Evolutionary conservation across 2,888 invertebrate genomes (phyloP), one percentile per base, ranked within the genome.

Genomic region (Chouioia cunea): DNA sequence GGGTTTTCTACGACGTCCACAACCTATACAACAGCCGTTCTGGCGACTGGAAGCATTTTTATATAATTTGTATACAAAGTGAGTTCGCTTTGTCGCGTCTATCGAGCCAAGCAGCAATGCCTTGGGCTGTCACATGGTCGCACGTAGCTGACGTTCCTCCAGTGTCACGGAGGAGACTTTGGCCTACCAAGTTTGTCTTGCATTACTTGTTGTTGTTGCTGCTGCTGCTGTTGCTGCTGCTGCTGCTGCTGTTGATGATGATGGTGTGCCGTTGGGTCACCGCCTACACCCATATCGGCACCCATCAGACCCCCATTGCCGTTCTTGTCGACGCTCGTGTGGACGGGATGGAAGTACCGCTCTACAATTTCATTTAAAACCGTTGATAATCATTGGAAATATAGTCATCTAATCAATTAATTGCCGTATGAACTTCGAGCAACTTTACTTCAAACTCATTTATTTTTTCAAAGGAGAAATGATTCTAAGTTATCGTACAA

Each of bases 341-440:
- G 89, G 75, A 89, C 89, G 73, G 88, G 87, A 81, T 87, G 88
- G 82, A 89, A 89, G 82, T 89, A 89, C 78, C 89, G 87, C 81
- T 88, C 88, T 74, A 70, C 18, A 72, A 74, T 62, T 15, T 20
- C 12, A n/a, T 6, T 60, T 22, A 15, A 58, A 27, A 14, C 20
- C 12, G 8, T 44, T 16, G 6, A 54, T 54, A 54, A 48, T 10
- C 10, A 36, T 36, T 10, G 36, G 12, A 36, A n/a, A n/a, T n/a
- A n/a, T n/a, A n/a, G n/a, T n/a, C n/a, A n/a, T n/a, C n/a, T n/a
- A n/a, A 36, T 8, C 10, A 12, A 36, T 36, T 1, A 36, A 36
- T 36, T 36, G 12, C 6, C 2, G 36, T 36, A 36, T 6, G 12
- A 36, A 6, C 12, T 36, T 36, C 12, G 10, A 36, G 36, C 6